Evolutionary conservation across 2,113 vertebrate genomes (phyloP), one percentile per base, ranked within the genome.

Genomic region (Glaucomys volans): DNA sequence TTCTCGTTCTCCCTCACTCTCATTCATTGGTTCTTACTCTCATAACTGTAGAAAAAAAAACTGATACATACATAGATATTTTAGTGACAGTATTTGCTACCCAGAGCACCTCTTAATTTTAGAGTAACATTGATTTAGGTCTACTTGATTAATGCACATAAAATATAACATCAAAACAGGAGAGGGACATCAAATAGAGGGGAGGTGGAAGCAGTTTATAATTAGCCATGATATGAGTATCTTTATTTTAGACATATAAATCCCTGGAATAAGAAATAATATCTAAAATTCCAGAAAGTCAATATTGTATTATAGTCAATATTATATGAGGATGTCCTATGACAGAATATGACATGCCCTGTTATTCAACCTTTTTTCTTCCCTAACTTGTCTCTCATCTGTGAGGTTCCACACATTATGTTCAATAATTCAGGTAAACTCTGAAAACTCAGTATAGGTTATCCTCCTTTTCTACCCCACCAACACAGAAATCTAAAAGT

Each of bases 361-460:
- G 12, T 54, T 79, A 59, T 62, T 87, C 74, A 52, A 47, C 1
- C 22, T 69, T 90, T 90, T 59, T 54, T 59, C 87, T 87, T 76
- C 8, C 30, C 28, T 84, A 72, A 74, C 37, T 83, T 12, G 30
- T 72, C 71, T 71, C n/a, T 86, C 26, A 52, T 52, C 75, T 75
- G 37, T 83, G 69, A 95, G 28, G 16, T 71, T 90, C 37, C 40
- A 62, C 42, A 80, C 80, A 79, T 74, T 85, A 32, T 79, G 44
- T 93, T 93, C 20, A 88, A 86, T 64, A 89, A 90, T 42, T 89
- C 37, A 89, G 69, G 18, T 75, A n/a, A 93, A 92, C 59, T 76
- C 64, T 82, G 77, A 57, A 69, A 93, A 93, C 75, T 28, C 17
- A 83, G 54, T 91, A 90, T 72, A 83, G n/a, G 13, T 84, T 90